Base-by-base conservation (phyloP, 2,797 vertebrate genomes). In the Chromobotia macracanthus region DNA sequence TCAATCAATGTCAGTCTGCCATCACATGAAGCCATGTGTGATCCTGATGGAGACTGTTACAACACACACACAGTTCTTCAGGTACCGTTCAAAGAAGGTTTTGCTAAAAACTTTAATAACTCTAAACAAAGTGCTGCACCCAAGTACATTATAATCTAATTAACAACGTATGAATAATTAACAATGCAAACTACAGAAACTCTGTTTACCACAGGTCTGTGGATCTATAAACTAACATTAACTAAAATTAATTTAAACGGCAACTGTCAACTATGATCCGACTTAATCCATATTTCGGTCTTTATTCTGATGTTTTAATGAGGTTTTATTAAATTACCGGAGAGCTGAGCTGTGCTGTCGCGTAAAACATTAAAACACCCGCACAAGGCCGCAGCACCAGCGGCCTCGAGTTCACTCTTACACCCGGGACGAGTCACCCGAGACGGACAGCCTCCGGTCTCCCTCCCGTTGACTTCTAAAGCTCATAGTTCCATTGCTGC, bases 391-490 rank as follows among this genome's bases (percentile, higher is more conserved):
- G 71, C 73, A 41, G n/a, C 44, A 48, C n/a, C 83, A 51, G 53
- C 86, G 76, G 72, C 63, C 79, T 84, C 69, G 70, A 85, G 67
- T 83, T 79, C 48, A 46, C 66, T 55, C 82, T n/a, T 41, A 80
- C 50, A 72, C 82, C 84, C 46, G 28, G 31, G 13, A 80, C 13
- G 61, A 48, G 35, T 58, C 74, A 4, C 12, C 70, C 21, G 46
- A 68, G 72, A 21, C 76, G 21, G 66, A 48, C 50, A 64, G 68
- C 15, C 69, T 21, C 28, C 67, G 77, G 31, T 71, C 63, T 81
- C 12, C 55, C 55, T 80, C 61, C 61, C 58, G 80, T 61, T 13
- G 68, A 53, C 65, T 46, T 78, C 55, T 35, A 19, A 67, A 77
- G 41, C 55, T 80, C 83, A 84, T 84, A 84, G 79, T 86, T 83